phyloP scores from a whole-genome alignment of 2,888 invertebrate genomes.

The Agriopis aurantiaria region DNA sequence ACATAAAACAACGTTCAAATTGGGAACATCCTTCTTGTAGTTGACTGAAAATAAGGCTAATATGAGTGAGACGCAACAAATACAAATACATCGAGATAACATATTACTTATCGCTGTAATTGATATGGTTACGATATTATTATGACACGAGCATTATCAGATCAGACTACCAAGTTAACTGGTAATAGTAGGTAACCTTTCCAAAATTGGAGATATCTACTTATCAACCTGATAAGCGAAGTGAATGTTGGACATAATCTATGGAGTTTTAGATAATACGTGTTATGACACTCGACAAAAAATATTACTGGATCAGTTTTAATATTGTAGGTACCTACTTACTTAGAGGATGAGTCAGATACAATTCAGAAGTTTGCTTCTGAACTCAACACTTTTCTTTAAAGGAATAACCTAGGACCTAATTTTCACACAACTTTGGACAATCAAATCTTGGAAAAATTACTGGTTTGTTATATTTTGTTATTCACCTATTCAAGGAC shows the following conservation, averaged over 20 bases:
- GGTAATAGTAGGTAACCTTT: slow-evolving; percentile 49
- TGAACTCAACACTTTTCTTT: no score
- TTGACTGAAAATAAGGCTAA: background rate
- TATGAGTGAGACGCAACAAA: background rate
- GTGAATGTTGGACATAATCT: slow-evolving; percentile 33
- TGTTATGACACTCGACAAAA: slow-evolving; percentile 32
- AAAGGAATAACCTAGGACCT: no score
- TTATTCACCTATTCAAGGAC: no score
- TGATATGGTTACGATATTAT: slow-evolving; percentile 56
- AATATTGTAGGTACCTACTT: slow-evolving; percentile 3
- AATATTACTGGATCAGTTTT: slow-evolving; percentile 24
- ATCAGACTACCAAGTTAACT: slow-evolving; percentile 52
- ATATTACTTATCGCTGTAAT: slow-evolving; percentile 50
- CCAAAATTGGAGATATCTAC: slow-evolving; percentile 50
- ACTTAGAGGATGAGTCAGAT: slow-evolving; percentile 8
- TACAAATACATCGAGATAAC: slow-evolving; percentile 36
- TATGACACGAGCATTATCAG: slow-evolving; percentile 49
- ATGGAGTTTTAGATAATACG: slow-evolving; percentile 32
- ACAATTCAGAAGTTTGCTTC: background rate
- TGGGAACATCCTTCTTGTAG: no score
- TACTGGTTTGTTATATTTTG: no score
- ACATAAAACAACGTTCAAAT: no score
- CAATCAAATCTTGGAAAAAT: no score
- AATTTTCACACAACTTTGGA: no score
- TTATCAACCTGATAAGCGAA: slow-evolving; percentile 32